Base-by-base conservation (phyloP, 2,113 vertebrate genomes). In the Lophura nycthemera region DNA sequence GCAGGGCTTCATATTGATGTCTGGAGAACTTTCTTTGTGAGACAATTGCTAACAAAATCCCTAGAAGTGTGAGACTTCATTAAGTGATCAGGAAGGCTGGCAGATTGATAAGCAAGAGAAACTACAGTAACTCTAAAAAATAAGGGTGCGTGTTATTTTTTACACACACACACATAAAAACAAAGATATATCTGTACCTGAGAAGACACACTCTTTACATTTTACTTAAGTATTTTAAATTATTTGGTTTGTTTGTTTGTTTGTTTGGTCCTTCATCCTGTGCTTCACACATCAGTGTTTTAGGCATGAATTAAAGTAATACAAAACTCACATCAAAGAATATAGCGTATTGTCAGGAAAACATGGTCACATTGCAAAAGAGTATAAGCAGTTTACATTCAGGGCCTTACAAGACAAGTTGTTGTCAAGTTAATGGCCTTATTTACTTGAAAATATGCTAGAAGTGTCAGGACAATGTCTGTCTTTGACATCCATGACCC, bases 121-220 rank as follows among this genome's bases (percentile, higher is more conserved):
- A 38, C 38, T 47, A 2, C 13, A 34, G 22, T 18, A 36, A 8
- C 40, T 89, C 29, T 75, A 32, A 38, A 40, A 29, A 42, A 11
- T 11, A 42, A 45, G 11, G 1, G 0, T 9, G 30, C 6, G 5
- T 8, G 45, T 36, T 36, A 36, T 36, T 36, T 36, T 36, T 36
- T 36, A 36, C 36, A 10, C 34, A 32, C 10, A 22, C 5, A 19
- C 34, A 75, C 14, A 2, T 7, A 20, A 48, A 85, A 25, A 61
- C 34, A 42, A 16, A 71, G 52, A 24, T 67, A 2, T 17, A 47
- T 22, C 7, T 14, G 6, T 48, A 36, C 22, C n/a, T 66, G 36
- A 8, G 19, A 34, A 77, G 43, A 40, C 32, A 73, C 36, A 3
- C 7, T 52, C 12, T 72, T 67, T 20, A 3, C 36, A 36, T 77